Conservation (phyloP, 2,113 vertebrate species). For the Sitta europaea region DNA sequence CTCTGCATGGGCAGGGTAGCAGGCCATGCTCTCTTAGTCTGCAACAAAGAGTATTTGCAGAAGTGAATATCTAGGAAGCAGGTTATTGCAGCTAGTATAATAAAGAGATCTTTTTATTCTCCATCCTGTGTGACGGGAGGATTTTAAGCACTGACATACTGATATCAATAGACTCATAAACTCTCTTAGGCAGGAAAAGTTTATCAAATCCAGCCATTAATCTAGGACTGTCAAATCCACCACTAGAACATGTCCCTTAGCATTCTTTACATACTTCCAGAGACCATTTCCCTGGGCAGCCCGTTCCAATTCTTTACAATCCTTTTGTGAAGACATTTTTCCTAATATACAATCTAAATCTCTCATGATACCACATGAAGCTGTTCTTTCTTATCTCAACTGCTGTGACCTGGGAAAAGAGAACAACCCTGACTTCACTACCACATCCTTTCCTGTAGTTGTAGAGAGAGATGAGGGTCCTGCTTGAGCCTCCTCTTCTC, state of each 20-base stretch:
- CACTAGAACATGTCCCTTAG: background rate
- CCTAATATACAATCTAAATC: background rate
- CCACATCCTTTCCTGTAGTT: fast-evolving
- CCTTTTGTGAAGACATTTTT: background rate
- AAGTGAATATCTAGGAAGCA: background rate
- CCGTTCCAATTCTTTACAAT: background rate
- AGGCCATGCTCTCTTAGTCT: background rate
- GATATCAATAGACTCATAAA: background rate
- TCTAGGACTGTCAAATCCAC: background rate
- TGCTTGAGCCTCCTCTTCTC: background rate
- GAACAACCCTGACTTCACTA: too few species aligned
- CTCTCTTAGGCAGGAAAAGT: background rate
- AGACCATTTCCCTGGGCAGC: background rate
- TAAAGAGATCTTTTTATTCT: background rate
- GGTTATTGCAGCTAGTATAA: background rate
- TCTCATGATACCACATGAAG: background rate
- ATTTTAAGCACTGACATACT: background rate
- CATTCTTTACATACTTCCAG: background rate
- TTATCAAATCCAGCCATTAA: background rate
- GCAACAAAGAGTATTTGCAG: background rate
- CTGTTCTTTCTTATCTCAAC: background rate
- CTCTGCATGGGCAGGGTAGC: background rate
- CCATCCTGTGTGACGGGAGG: background rate
- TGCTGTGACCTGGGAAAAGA: background rate
- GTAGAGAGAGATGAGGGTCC: background rate